A percentile compares a stretch with the other conserved stretches of the same genome.
Evolutionary conservation across 2,113 vertebrate genomes (phyloP).

Genomic region (Peromyscus leucopus): DNA sequence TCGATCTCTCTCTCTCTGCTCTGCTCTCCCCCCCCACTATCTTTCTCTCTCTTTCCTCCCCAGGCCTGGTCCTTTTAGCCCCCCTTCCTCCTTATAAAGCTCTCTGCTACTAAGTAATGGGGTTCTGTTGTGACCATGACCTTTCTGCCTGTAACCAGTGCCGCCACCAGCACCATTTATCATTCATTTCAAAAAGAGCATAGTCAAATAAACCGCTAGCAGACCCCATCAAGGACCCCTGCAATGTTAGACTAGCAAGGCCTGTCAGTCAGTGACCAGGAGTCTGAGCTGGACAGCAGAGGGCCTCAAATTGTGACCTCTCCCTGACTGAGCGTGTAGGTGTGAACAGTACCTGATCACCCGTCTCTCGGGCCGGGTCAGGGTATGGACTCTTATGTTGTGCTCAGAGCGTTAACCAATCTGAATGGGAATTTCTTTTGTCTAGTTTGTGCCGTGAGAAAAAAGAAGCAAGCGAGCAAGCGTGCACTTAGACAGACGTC

Average conservation of each 20-base stretch:
- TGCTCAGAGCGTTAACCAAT: neutral
- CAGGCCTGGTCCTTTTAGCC: no score
- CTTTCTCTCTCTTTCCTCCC: no score
- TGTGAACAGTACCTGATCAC: neutral
- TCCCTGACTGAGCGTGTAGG: neutral
- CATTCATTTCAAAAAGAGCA: no score
- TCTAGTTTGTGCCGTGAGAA: neutral
- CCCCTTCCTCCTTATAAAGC: no score
- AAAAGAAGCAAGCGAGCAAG: no score
- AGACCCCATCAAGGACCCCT: neutral
- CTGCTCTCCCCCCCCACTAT: no score
- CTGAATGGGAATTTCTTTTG: neutral
- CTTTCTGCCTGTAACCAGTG: no score
- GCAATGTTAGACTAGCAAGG: neutral
- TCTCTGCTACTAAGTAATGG: no score
- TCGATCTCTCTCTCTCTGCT: no score
- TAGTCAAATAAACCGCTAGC: neutral
- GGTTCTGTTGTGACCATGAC: no score
- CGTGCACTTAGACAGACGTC: neutral
- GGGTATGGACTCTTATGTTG: neutral
- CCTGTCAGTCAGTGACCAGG: neutral
- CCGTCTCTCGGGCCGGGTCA: neutral
- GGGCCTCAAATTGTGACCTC: neutral
- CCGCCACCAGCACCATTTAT: no score
- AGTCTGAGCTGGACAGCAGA: neutral